Base-by-base conservation (phyloP, 1,140 invertebrate genomes). In the Drosophila miranda region DNA sequence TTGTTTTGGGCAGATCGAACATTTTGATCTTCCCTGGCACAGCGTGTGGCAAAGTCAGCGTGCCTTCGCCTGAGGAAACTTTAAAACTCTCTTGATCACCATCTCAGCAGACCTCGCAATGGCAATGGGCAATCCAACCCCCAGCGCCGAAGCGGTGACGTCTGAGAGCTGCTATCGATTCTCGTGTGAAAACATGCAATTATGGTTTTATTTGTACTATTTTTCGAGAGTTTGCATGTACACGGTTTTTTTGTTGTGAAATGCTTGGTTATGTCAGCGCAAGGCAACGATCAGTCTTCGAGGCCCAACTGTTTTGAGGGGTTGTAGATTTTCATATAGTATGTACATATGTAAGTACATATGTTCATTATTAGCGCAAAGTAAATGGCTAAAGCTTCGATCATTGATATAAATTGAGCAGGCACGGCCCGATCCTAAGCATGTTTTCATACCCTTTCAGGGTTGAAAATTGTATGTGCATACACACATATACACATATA, bases 151-250 rank as follows among this genome's bases (percentile, higher is more conserved):
- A 44, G 8, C n/a, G 55, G 13, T 23, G 8, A 38, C 26, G 43
- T 11, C 6, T 13, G 30, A 19, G 50, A 16, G 14, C 14, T 46
- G 58, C 60, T 64, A 86, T 84, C 67, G 76, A 86, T 86, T 83
- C 76, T 84, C 80, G 80, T 83, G 80, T 86, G 80, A 83, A 83
- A 86, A 80, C 81, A 86, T 76, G 76, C 81, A 83, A 83, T 83
- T 83, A 83, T 76, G 76, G 81, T 86, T 80, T 80, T 84, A 71
- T 75, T 84, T 79, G 64, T 84, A 64, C 26, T 72, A 73, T 82
- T 75, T 43, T 53, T 44, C 11, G 11, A 4, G 28, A 58, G 46
- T 67, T 51, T 63, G 42, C n/a, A 56, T 48, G 46, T 54, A 56
- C 14, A 60, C 42, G 51, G 42, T 43, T 52, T 50, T 52, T 63